Base-by-base conservation (phyloP, 1,140 invertebrate species). In the Drosophila melanica region DNA sequence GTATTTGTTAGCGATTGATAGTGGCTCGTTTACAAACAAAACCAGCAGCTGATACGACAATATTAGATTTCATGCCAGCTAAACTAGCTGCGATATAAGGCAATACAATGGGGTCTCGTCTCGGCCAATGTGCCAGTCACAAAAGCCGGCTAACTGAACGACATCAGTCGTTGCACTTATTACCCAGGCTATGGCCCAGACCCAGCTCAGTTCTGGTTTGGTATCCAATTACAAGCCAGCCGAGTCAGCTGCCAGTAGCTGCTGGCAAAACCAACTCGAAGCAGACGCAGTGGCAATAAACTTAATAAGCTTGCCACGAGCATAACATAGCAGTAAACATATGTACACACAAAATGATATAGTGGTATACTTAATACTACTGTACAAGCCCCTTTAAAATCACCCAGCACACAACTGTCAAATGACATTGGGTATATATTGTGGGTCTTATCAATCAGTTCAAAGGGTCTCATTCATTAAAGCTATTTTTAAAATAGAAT, bases 231-330 rank as follows among this genome's bases (percentile, higher is more conserved):
- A 69, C 81, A 68, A 47, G 60, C 64, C 42, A 65, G n/a, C n/a
- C n/a, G n/a, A n/a, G 37, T 65, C 23, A 54, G 62, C 66, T 68
- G 57, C 33, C 27, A 44, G 33, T 41, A 18, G 50, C 41, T 30
- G 45, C 39, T 12, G 50, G 41, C 54, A 63, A 77, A 64, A 66
- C 58, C 60, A 68, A 58, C 63, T 75, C 68, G 48, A 66, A 48
- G 44, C 60, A 66, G 50, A 70, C 30, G 67, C 60, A 59, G 66
- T 75, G 71, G 45, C 62, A 75, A 65, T 69, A 70, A 79, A 73
- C 73, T 44, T 72, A 69, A 63, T 62, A 84, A 73, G 80, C 55
- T 79, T 72, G 72, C 73, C 55, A 62, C 67, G 12, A 63, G 59
- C 58, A 14, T 23, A 45, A 27, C 23, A 45, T n/a, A 30, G 33